phyloP scores from a whole-genome alignment of 2,113 vertebrate species.

The Morone saxatilis region DNA sequence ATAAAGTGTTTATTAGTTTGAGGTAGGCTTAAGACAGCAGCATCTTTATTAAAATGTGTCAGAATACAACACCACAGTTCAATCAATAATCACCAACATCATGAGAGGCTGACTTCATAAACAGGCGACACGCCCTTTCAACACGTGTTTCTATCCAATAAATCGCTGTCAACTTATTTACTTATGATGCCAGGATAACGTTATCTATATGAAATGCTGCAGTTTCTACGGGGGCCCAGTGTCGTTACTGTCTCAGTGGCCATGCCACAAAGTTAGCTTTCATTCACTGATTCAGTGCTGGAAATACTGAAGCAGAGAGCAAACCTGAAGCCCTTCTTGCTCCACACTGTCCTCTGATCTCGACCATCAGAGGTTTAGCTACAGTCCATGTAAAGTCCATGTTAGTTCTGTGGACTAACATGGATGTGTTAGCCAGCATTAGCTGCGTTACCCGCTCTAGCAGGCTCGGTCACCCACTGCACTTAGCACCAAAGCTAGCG shows the following conservation, averaged over 20 bases:
- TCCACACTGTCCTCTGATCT: background rate
- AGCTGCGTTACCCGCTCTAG: conserved; percentile 20
- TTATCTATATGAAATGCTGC: background rate
- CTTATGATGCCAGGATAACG: background rate
- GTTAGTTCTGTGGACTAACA: conserved; percentile 27
- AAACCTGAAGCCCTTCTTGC: background rate
- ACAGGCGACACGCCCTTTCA: background rate
- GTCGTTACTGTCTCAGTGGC: background rate
- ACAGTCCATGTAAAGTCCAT: background rate
- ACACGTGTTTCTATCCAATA: background rate
- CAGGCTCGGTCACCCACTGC: conserved; percentile 11
- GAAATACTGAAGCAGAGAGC: background rate
- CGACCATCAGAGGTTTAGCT: background rate
- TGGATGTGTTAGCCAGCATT: conserved; percentile 32
- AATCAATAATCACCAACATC: background rate
- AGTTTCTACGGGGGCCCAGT: background rate
- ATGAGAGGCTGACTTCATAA: background rate
- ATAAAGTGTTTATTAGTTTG: background rate
- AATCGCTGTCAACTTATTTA: background rate
- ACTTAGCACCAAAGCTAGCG: conserved; percentile 23
- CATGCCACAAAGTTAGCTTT: background rate
- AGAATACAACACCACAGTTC: fast-evolving
- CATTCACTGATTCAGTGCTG: background rate
- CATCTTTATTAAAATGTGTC: fast-evolving
- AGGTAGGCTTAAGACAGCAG: fast-evolving